phyloP scores from a whole-genome alignment of 2,888 invertebrate genomes.

The Tenthredo mesomela region DNA sequence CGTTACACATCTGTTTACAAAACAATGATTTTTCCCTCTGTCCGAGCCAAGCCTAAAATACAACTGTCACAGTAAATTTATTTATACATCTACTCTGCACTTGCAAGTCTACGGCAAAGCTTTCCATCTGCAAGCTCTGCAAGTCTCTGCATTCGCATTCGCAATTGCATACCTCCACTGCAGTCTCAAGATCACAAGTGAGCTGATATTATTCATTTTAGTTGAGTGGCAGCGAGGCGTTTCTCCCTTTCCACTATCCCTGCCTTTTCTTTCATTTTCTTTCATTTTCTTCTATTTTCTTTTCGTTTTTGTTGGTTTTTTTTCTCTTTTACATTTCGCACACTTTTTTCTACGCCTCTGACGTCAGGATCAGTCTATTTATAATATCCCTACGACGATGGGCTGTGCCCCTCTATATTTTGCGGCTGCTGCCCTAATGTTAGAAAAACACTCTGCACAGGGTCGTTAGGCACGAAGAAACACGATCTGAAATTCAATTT shows the following conservation, averaged over 20 bases:
- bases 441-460: neutral
- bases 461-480: neutral
- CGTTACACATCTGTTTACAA: constrained; percentile 44
- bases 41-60: constrained; percentile 28
- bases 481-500: neutral
- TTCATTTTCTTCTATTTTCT: neutral
- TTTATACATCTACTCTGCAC: constrained; percentile 12
- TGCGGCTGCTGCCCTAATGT: constrained; percentile 12
- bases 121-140: neutral
- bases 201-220: constrained; percentile 49
- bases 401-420: neutral
- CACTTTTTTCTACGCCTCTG: constrained; percentile 18
- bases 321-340: constrained; percentile 29
- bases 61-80: constrained; percentile 38
- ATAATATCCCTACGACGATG: constrained; percentile 22
- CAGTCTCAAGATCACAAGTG: constrained; percentile 18
- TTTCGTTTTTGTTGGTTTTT: neutral
- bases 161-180: constrained; percentile 31
- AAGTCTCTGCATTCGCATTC: neutral
- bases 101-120: neutral
- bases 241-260: neutral
- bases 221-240: constrained; percentile 38
- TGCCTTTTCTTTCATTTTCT: no score
- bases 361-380: constrained; percentile 26
- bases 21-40: constrained; percentile 35